Base-by-base conservation (phyloP, 2,888 invertebrate species). In the Ornithoptera alexandrae region DNA sequence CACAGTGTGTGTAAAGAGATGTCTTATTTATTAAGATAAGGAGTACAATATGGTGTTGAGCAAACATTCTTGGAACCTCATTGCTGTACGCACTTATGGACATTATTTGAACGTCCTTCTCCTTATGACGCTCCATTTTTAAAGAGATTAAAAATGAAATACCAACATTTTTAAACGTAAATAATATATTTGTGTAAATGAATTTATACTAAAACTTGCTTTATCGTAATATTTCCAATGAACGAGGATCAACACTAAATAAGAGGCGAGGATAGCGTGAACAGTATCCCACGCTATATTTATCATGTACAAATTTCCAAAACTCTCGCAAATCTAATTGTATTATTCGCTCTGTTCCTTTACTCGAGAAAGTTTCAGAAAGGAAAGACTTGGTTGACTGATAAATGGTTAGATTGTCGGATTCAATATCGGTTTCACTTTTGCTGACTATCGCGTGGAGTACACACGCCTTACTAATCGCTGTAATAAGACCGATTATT, bases 381-480 rank as follows among this genome's bases (percentile, higher is more conserved):
- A 70, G 50, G 62, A 70, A 59, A 59, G 63, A 63, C 17, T 58
- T 56, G 65, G 36, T 66, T 36, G 58, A 39, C 62, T 63, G 39
- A 62, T 67, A 67, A 69, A 71, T 59, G 36, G 62, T 30, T 56
- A 71, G 59, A 62, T 62, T 57, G 56, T 36, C n/a, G 46, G 20
- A 53, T 36, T 50, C 50, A 42, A 69, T 62, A 72, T 75, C 80
- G 81, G 81, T 82, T 87, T 89, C 88, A 87, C 89, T 89, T 89
- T 90, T 89, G 81, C 86, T 76, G 74, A 79, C 82, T 80, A 76
- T 80, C 70, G 68, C 73, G 74, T 76, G 71, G 70, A 79, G 74
- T 78, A 82, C 83, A 65, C 71, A 72, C 73, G 89, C 87, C 85
- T 87, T 85, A 83, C 77, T 87, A 86, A 86, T 84, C 87, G 79